Percentiles rank a stretch among this genome's conserved stretches.
phyloP scores from a whole-genome alignment of 2,888 invertebrate genomes.

The Boloria selene region DNA sequence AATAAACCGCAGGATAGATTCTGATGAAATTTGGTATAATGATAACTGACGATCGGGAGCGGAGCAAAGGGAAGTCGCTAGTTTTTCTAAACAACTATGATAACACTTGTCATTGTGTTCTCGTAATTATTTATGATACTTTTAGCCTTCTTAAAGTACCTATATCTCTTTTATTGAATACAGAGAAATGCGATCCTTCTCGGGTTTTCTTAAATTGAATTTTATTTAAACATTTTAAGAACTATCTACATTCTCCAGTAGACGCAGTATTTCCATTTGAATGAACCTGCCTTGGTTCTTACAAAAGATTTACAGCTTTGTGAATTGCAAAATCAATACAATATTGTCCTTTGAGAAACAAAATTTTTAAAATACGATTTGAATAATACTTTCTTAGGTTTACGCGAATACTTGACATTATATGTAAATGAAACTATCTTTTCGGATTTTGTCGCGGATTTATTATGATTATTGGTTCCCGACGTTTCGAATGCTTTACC shows the following conservation, averaged over 20 bases:
- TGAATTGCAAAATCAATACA: constrained; percentile 63
- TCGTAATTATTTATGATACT: not conserved
- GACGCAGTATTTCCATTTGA: constrained; percentile 55
- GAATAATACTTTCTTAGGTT: no score
- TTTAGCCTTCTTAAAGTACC: not conserved
- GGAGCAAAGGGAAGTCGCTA: no score
- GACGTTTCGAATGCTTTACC: no score
- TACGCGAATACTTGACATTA: no score
- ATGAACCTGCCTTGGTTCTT: constrained; percentile 52
- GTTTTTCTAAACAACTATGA: no score
- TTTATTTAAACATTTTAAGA: constrained; percentile 30
- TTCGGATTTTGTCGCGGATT: no score
- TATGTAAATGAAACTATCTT: no score
- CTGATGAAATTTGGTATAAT: no score
- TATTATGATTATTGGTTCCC: no score
- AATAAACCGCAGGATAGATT: no score
- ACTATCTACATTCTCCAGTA: constrained; percentile 14
- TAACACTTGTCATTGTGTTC: no score
- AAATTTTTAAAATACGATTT: constrained; percentile 8
- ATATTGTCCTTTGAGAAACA: constrained; percentile 56
- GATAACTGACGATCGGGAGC: no score
- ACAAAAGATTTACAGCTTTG: constrained; percentile 60
- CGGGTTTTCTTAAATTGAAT: constrained; percentile 23
- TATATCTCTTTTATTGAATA: constrained; percentile 1
- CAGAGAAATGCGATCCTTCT: constrained; percentile 12